Percentiles rank a stretch among this genome's conserved stretches.
phyloP scores from a whole-genome alignment of 2,888 invertebrate genomes.

The Trissolcus brochymenae region DNA sequence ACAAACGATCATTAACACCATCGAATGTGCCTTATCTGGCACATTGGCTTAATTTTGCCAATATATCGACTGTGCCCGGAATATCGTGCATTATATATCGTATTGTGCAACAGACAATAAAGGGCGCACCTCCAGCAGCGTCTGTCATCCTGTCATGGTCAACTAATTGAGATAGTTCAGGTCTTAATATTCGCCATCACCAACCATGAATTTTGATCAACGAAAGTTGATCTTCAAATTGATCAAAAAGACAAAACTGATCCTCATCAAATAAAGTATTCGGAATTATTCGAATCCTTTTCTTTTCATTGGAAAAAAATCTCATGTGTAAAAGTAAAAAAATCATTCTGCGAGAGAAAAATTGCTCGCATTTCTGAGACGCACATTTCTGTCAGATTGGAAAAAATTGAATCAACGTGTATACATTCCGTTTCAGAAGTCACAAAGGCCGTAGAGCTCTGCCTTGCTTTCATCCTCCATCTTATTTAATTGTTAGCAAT shows the following conservation, averaged over 20 bases:
- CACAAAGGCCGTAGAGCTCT: conserved; percentile 15
- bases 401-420: conserved; percentile 10
- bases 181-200: neutral
- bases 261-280: too few species aligned
- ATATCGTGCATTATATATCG: conserved; percentile 53
- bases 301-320: neutral
- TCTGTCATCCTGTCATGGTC: conserved; percentile 29
- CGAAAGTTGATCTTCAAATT: too few species aligned
- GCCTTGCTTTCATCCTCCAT: conserved; percentile 9
- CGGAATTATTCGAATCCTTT: too few species aligned
- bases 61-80: conserved; percentile 53
- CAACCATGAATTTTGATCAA: neutral
- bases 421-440: conserved; percentile 8
- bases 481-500: conserved; percentile 25
- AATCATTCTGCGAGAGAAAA: neutral
- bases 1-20: conserved; percentile 64
- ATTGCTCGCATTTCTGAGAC: neutral
- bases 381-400: neutral
- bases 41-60: conserved; percentile 58
- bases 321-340: neutral
- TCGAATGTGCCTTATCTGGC: conserved; percentile 62
- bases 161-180: conserved; percentile 20
- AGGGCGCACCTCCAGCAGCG: conserved; percentile 27
- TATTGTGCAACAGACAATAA: conserved; percentile 51
- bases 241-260: too few species aligned